Evolutionary conservation across 2,797 vertebrate species (phyloP), one percentile per base, ranked within the genome.

Genomic region (Anguilla obscura): DNA sequence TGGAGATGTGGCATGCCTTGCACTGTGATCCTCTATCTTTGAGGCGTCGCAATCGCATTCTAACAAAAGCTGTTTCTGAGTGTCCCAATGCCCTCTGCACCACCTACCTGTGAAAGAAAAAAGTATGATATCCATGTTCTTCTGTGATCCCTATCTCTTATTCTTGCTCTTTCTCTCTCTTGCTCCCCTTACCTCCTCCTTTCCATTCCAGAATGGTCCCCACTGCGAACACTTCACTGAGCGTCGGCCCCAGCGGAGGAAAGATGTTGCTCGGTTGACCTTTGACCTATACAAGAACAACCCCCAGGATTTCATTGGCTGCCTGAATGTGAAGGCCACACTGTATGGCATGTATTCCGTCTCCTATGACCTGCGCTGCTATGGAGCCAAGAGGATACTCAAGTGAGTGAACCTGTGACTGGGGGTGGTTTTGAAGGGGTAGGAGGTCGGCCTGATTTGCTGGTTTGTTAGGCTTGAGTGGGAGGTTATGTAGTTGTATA

Each of bases 231-330:
- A 92, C 16, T 87, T 94, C 88, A 91, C 91, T 27, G 92, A 91
- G 1, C 90, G 87, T 86, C 90, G 74, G 48, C 91, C 92, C 7
- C 89, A 90, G 40, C 94, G 91, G 84, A 96, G 97, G 93, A 98
- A 96, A 0, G 97, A 99, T 4, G 96, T 99, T 9, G 98, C 97
- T 66, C 96, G 95, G 0, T 33, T 99, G 90, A 98, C 97, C 0
- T 97, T 99, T 0, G 97, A 98, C 93, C 95, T 99, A 36, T 99
- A 99, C 92, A 99, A 99, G 94, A 96, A 95, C 92, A 96, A 96
- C 91, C 98, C 98, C 0, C 95, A 92, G 86, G 98, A 99, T 92
- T 96, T 98, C 92, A 96, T 98, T 58, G 98, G 98, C 90, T 98
- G 97, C 92, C 93, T 98, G 92, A 99, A 97, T 0, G 90, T 99